Base-by-base conservation (phyloP, 2,888 invertebrate genomes). In the Nemurella pictetii region DNA sequence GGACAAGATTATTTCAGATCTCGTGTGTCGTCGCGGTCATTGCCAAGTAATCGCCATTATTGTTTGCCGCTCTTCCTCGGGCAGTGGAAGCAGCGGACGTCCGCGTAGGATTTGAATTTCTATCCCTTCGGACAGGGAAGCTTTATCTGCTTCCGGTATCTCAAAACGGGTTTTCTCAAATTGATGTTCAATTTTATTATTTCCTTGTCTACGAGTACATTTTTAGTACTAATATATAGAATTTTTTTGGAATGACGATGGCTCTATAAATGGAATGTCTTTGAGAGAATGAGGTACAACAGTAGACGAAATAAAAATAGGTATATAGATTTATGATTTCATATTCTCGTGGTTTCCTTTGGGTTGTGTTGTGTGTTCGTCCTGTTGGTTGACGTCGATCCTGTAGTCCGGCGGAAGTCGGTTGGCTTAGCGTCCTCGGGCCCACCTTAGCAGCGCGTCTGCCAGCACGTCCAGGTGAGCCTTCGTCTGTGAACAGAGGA, bases 401-500 rank as follows among this genome's bases (percentile, higher is more conserved):
- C 28, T 78, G 30, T 9, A 75, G 75, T 75, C 75, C 28, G 75
- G 27, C 26, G 12, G 75, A 75, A 27, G 78, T 30, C 30, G 12
- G 4, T 2, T 32, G 87, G 86, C 86, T 93, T 96, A 97, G 92
- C 97, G 97, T 89, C 97, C 97, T 91, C 97, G 94, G 90, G 97
- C 97, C 97, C 97, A 98, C 90, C 97, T 94, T 88, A 98, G 92
- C 89, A 98, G 93, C 90, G 97, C 98, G 92, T 98, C 98, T 88
- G 98, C 98, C 91, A 98, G 92, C 88, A 98, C 97, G 92, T 98
- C 97, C 92, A 98, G 93, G 91, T 98, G 98, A 90, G 97, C 97
- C 91, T 97, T 98, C 89, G 97, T 98, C 98, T 98, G 95, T 84
- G n/a, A 55, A 55, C 55, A 55, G 55, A 55, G 55, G 20, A 55